A percentile compares a stretch with the other conserved stretches of the same genome.
phyloP scores from a whole-genome alignment of 2,888 invertebrate species.

The Scotopteryx bipunctaria region DNA sequence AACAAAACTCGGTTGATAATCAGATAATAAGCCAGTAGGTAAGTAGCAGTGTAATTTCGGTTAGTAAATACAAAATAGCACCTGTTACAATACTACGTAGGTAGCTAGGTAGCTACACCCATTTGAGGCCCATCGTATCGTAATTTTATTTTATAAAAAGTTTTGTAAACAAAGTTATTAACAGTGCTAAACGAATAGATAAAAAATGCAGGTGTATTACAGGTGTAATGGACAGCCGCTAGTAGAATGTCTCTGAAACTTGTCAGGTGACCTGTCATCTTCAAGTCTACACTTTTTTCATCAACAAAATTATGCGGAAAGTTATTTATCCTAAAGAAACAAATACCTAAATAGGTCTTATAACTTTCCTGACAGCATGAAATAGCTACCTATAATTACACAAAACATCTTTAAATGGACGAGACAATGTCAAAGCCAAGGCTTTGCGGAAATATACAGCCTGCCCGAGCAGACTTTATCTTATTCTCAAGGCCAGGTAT shows the following conservation, averaged over 20 bases:
- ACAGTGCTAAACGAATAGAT: conserved; percentile 2
- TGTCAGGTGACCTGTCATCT: conserved; percentile 1
- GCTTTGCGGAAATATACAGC: conserved; percentile 42
- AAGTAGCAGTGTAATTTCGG: conserved; percentile 59
- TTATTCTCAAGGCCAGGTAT: conserved; percentile 29
- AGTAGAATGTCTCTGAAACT: conserved; percentile 5
- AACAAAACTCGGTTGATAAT: conserved; percentile 44
- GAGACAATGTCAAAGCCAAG: conserved; percentile 69
- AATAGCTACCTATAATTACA: conserved; percentile 41
- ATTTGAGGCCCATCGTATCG: conserved; percentile 56
- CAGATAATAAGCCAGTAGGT: conserved; percentile 46
- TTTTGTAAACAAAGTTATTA: conserved; percentile 46
- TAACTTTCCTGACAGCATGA: conserved; percentile 5
- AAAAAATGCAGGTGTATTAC: conserved; percentile 22
- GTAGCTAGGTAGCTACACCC: conserved; percentile 54
- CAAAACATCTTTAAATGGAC: conserved; percentile 57
- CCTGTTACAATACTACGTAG: conserved; percentile 61
- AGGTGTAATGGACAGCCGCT: conserved; percentile 12
- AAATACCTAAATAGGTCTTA: too few species aligned
- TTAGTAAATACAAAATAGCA: conserved; percentile 57
- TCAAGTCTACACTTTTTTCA: background rate
- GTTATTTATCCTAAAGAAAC: background rate
- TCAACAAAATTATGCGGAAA: background rate
- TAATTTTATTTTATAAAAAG: conserved; percentile 31
- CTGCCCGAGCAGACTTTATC: conserved; percentile 24